These are phyloP conservation scores for Paramormyrops kingsleyae DNA, from an alignment of 2,113 vertebrate genomes.

Conservation along the genomic window DNA sequence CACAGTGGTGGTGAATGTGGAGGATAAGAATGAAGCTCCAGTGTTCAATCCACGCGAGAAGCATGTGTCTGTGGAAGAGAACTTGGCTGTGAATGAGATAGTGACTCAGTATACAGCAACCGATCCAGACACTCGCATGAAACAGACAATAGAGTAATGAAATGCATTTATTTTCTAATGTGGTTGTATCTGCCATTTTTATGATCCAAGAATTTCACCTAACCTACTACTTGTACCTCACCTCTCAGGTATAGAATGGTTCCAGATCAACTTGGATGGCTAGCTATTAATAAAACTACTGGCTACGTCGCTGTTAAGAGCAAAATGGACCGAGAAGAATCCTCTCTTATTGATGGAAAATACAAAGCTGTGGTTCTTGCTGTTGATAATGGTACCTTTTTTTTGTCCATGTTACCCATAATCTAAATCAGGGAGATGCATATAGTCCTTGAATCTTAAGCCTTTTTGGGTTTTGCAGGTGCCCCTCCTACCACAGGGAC, in stretches of 20 bases:
- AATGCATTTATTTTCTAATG: neutral
- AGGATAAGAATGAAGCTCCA: slow-evolving; percentile 62
- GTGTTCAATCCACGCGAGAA: slow-evolving; percentile 63
- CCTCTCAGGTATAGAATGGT: slow-evolving; percentile 67
- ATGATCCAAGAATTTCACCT: neutral
- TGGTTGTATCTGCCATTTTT: neutral
- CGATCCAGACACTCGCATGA: slow-evolving; percentile 70
- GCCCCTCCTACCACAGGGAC: slow-evolving; percentile 51
- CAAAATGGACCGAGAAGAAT: slow-evolving; percentile 68
- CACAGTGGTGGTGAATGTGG: slow-evolving; percentile 57
- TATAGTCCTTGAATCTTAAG: neutral
- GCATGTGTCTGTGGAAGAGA: slow-evolving; percentile 50
- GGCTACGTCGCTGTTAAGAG: slow-evolving; percentile 58
- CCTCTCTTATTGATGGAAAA: slow-evolving; percentile 55
- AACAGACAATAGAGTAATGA: slow-evolving; percentile 68
- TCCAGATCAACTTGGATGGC: slow-evolving; percentile 64
- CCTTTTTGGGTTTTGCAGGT: slow-evolving; percentile 29
- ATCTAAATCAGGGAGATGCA: neutral
- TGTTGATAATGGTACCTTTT: slow-evolving; percentile 63
- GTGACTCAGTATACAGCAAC: slow-evolving; percentile 65
- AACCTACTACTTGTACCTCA: neutral
- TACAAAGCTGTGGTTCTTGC: slow-evolving; percentile 71
- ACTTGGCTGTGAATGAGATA: slow-evolving; percentile 37
- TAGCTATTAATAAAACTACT: slow-evolving; percentile 53
- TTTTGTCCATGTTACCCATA: neutral